Conservation (phyloP, 2,113 vertebrate species). For the Alligator sinensis region DNA sequence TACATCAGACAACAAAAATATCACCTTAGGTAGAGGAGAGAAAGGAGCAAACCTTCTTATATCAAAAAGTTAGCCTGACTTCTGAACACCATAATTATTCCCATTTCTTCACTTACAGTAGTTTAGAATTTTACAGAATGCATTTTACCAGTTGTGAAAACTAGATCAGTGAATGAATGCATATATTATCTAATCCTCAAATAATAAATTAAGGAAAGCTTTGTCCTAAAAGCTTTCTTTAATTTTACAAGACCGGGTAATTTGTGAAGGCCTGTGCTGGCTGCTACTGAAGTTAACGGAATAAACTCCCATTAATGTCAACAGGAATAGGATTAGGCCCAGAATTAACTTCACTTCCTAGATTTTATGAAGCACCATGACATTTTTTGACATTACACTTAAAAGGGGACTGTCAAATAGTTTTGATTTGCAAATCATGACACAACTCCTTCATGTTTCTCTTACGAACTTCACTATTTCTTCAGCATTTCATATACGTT, state of each 20-base stretch:
- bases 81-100: neutral
- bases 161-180: neutral
- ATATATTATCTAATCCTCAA: neutral
- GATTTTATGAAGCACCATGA: neutral
- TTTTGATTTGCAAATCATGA: neutral
- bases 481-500: neutral
- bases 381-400: neutral
- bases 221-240: neutral
- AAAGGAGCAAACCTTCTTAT: neutral
- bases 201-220: neutral
- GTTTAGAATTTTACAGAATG: neutral
- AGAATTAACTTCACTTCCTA: neutral
- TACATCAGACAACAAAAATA: neutral
- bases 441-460: neutral
- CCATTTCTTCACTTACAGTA: neutral
- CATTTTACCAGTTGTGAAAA: neutral
- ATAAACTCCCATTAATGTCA: neutral
- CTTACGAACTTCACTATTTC: neutral
- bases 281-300: neutral
- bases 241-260: neutral
- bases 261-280: neutral
- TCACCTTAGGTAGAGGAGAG: neutral
- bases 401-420: neutral
- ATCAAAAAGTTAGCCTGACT: slow-evolving; percentile 17
- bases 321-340: neutral